Base-by-base conservation (phyloP, 2,797 vertebrate genomes). In the Acropternis orthonyx region DNA sequence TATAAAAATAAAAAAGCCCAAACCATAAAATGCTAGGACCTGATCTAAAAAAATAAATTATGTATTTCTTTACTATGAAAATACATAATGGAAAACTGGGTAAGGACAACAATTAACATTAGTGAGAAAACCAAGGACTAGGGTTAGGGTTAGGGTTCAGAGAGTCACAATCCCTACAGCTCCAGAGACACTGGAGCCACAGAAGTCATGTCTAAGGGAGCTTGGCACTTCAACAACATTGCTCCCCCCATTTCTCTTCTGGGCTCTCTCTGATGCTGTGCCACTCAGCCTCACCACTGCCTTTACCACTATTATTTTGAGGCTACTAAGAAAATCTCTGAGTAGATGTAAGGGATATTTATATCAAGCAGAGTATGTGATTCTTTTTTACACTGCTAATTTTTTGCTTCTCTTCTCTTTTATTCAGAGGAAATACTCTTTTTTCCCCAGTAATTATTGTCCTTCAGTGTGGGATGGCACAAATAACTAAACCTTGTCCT, bases 171-270 rank as follows among this genome's bases (percentile, higher is more conserved):
- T n/a, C 8, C 14, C 19, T 30, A 6, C 8, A 74, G 7, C 39
- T 59, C 6, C 27, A 68, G 46, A 27, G 41, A 68, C 11, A 20
- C 4, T 21, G 22, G 16, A 4, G 7, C 3, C 32, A 36, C 12
- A 63, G 16, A 44, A 72, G 16, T 2, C 1, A 7, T 24, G 20
- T 12, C 16, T 37, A 63, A 14, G 15, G 27, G 37, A 72, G 21
- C 26, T 27, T 0, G 0, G 7, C 13, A 32, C 27, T 28, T 21
- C 51, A 61, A 2, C 8, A 49, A 2, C 24, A 32, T 27, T n/a
- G 36, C 14, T 61, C 3, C 21, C 20, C 32, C 12, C 43, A 17
- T 59, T 16, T 41, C 16, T 43, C 9, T 24, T 2, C 6, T 32
- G 44, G 24, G 22, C 30, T 44, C 3, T 32, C 22, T 17, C 32